Base-by-base conservation (phyloP, 2,113 vertebrate species). In the Eurystomus gularis region DNA sequence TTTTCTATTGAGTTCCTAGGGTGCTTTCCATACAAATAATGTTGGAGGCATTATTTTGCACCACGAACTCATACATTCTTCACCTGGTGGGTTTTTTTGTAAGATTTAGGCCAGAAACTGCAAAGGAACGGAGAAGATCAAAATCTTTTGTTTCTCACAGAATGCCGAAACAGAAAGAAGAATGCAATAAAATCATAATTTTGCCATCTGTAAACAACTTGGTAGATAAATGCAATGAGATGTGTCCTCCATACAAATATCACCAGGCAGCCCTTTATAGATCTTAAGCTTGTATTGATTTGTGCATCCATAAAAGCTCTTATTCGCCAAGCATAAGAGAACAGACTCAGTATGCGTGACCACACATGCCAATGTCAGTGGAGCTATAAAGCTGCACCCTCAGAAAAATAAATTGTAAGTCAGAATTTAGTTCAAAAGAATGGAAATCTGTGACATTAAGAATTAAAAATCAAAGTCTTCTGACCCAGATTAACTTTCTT, bases 401-500 rank as follows among this genome's bases (percentile, higher is more conserved):
- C 91, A 42, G 90, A 96, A 96, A 96, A 96, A 96, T 95, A 96
- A 96, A 96, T 91, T 77, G 48, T 88, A 92, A 86, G 89, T 95
- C 90, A 88, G 84, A 95, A 79, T 93, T 97, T 51, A 96, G 86
- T 96, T 97, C 91, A 97, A 96, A 97, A 96, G 94, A 82, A 95
- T 94, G 92, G 82, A 94, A 96, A 96, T 96, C 49, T 95, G 65
- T 85, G 76, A 92, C 82, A 94, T 94, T 95, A 97, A 82, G 94
- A 95, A 97, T 96, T 94, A 97, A 96, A 97, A 97, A 96, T 96
- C 97, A 97, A 97, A 97, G 95, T 60, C 82, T 95, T 70, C 78
- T 86, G 94, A 92, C 94, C 71, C 86, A 96, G 86, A 93, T 93
- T 92, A 95, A 94, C 82, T 93, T 95, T 91, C 95, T 96, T 94